A percentile compares a stretch with the other conserved stretches of the same genome.
Evolutionary conservation across 2,888 invertebrate species (phyloP).

Genomic region (Rhamphomyia laevipes): DNA sequence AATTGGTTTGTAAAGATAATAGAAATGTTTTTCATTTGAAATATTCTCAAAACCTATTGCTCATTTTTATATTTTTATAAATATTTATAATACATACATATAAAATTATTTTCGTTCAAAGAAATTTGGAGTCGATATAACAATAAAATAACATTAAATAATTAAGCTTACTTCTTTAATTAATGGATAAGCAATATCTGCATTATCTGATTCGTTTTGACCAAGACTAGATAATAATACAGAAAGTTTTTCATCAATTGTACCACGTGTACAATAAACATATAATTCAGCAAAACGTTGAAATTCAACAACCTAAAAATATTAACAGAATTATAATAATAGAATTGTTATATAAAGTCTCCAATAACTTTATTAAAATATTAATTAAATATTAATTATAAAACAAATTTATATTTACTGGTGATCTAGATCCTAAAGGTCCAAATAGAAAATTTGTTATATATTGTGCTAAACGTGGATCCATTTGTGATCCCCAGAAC

Average conservation of each 20-base stretch:
- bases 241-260: slow-evolving; percentile 49
- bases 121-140: too few species aligned
- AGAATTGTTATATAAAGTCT: too few species aligned
- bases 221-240: slow-evolving; percentile 48
- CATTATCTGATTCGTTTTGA: slow-evolving; percentile 40
- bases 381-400: too few species aligned
- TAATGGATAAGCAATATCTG: slow-evolving; percentile 47
- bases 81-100: too few species aligned
- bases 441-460: slow-evolving; percentile 57
- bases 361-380: too few species aligned
- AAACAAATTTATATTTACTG: slow-evolving; percentile 17
- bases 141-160: not conserved
- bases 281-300: slow-evolving; percentile 56
- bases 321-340: too few species aligned
- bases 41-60: too few species aligned
- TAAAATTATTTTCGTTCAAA: too few species aligned
- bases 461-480: slow-evolving; percentile 52
- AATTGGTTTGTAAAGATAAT: too few species aligned
- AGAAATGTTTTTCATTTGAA: too few species aligned
- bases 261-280: slow-evolving; percentile 56
- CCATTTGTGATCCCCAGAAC: slow-evolving; percentile 58
- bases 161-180: slow-evolving; percentile 45
- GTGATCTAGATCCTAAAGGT: slow-evolving; percentile 40
- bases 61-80: too few species aligned
- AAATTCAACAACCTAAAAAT: slow-evolving; percentile 40